Evolutionary conservation across 2,888 invertebrate species (phyloP).

Genomic region (Carpatolechia fugitivella): DNA sequence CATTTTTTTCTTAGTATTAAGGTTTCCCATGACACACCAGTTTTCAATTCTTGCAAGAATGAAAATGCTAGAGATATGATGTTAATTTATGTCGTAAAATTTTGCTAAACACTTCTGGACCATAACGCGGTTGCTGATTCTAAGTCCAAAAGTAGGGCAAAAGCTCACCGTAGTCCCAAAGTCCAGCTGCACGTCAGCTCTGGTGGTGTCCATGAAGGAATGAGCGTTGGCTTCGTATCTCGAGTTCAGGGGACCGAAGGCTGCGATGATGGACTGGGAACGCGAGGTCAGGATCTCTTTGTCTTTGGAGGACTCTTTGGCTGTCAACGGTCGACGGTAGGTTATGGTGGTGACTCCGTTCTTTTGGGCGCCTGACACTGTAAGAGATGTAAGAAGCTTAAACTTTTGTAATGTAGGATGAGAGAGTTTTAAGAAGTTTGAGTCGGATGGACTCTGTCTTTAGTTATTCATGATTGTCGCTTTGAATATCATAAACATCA

Average conservation of each 20-base stretch:
- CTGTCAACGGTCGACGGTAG: conserved; percentile 87
- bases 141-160: too few relatives aligned
- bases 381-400: background rate
- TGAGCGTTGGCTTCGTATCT: conserved; percentile 92
- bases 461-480: too few relatives aligned
- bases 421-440: too few relatives aligned
- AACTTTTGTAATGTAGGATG: background rate
- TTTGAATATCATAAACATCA: too few relatives aligned
- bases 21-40: too few relatives aligned
- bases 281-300: conserved; percentile 82
- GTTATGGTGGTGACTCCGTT: conserved; percentile 90
- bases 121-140: too few relatives aligned
- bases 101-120: too few relatives aligned
- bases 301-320: conserved; percentile 86
- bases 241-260: conserved; percentile 90
- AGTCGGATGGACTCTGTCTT: too few relatives aligned
- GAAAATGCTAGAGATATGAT: too few relatives aligned
- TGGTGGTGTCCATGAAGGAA: conserved; percentile 84
- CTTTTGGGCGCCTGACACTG: conserved; percentile 86
- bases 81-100: too few relatives aligned
- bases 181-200: conserved; percentile 87
- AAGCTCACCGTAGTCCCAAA: conserved; percentile 80
- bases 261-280: conserved; percentile 90
- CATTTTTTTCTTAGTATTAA: too few relatives aligned
- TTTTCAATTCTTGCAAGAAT: too few relatives aligned